A percentile compares a stretch with the other conserved stretches of the same genome.
These are phyloP conservation scores for Galbula dea DNA, from an alignment of 2,113 vertebrate genomes.

Conservation along the genomic window DNA sequence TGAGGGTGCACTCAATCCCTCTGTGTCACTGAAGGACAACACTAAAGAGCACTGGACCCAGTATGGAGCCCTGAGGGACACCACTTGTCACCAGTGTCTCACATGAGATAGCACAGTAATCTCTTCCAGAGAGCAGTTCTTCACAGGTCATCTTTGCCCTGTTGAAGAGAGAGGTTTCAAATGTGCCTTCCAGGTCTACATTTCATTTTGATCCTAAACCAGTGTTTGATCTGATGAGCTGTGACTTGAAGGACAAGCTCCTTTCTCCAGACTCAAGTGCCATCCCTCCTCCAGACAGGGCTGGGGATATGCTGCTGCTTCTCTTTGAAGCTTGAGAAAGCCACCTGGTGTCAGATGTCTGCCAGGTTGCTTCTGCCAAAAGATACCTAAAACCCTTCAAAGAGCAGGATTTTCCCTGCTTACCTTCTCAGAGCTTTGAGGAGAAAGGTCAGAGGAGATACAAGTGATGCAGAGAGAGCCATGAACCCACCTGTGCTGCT, in stretches of 20 bases:
- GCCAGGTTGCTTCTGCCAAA: not conserved
- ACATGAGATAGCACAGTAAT: not conserved
- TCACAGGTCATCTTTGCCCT: not conserved
- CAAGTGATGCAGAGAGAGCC: not conserved
- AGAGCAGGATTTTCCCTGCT: not conserved
- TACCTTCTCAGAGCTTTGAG: not conserved
- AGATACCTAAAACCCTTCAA: not conserved
- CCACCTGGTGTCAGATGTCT: not conserved
- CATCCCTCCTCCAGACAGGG: not conserved
- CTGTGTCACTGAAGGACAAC: too few relatives aligned
- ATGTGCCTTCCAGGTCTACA: not conserved
- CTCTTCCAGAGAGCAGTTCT: not conserved
- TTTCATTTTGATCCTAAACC: not conserved
- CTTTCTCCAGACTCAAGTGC: not conserved
- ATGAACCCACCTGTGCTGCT: too few relatives aligned
- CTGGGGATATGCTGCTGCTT: not conserved
- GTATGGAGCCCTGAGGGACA: too few relatives aligned
- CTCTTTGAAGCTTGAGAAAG: not conserved
- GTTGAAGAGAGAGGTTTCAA: not conserved
- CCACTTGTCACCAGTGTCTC: too few relatives aligned
- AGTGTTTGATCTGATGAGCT: not conserved
- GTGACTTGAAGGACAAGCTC: not conserved
- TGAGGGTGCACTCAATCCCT: too few relatives aligned
- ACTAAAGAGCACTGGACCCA: too few relatives aligned
- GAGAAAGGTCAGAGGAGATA: not conserved